Conservation (phyloP, 2,113 vertebrate species). For the Caracal caracal region DNA sequence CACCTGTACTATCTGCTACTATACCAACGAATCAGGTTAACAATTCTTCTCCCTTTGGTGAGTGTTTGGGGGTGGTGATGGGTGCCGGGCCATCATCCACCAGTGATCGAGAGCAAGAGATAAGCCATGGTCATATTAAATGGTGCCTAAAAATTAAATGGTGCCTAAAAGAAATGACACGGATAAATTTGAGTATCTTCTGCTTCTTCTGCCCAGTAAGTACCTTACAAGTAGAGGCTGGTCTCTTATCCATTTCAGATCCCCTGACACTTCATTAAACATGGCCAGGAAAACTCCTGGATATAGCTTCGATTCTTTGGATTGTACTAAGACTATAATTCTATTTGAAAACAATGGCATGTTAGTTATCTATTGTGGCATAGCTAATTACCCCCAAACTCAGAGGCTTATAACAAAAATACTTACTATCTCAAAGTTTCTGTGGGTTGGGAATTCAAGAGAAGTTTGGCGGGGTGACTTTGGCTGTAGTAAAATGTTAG, state of each 20-base stretch:
- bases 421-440: background rate
- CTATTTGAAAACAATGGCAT: background rate
- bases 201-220: background rate
- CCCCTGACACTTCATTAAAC: background rate
- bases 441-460: background rate
- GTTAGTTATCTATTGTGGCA: conserved; percentile 4
- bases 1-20: background rate
- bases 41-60: background rate
- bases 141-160: background rate
- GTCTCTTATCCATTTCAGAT: background rate
- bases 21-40: background rate
- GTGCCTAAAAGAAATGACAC: background rate
- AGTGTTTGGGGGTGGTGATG: no score
- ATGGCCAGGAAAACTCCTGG: background rate
- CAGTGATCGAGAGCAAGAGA: background rate
- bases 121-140: background rate
- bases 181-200: background rate
- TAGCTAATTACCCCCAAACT: background rate
- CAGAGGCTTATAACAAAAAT: background rate
- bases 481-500: background rate
- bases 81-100: background rate
- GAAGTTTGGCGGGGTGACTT: background rate
- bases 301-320: background rate
- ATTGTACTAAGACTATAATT: background rate
- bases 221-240: background rate